phyloP scores from a whole-genome alignment of 2,113 vertebrate genomes.

The Melospiza georgiana region DNA sequence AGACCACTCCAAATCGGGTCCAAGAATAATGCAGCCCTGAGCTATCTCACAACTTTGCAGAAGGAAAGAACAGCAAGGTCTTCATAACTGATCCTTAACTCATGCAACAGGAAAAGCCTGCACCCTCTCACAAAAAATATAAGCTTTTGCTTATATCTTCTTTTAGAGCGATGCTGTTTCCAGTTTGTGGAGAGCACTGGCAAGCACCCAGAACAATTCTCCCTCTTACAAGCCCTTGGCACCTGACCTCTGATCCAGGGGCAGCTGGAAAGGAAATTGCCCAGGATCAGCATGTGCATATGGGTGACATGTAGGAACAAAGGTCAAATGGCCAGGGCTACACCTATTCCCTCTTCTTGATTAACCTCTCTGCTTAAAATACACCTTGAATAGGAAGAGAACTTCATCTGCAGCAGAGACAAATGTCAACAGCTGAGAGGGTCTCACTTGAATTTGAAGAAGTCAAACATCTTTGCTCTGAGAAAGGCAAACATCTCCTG shows the following conservation, averaged over 20 bases:
- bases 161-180: background rate
- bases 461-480: background rate
- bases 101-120: background rate
- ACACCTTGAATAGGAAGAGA: background rate
- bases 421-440: background rate
- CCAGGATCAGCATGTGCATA: rapidly evolving
- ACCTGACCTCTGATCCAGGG: background rate
- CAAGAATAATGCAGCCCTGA: background rate
- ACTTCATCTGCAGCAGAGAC: background rate
- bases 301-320: rapidly evolving
- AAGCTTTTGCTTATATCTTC: background rate
- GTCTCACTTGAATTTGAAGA: background rate
- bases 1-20: background rate
- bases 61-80: background rate
- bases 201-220: background rate
- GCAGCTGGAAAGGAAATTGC: background rate
- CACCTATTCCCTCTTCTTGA: background rate
- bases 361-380: background rate
- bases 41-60: background rate
- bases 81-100: background rate
- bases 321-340: background rate
- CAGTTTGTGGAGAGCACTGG: background rate
- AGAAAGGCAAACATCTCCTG: background rate
- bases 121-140: background rate
- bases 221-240: background rate